Evolutionary conservation across 1,140 invertebrate genomes (phyloP), one percentile per base, ranked within the genome.

Genomic region (Hormaphis cornu): DNA sequence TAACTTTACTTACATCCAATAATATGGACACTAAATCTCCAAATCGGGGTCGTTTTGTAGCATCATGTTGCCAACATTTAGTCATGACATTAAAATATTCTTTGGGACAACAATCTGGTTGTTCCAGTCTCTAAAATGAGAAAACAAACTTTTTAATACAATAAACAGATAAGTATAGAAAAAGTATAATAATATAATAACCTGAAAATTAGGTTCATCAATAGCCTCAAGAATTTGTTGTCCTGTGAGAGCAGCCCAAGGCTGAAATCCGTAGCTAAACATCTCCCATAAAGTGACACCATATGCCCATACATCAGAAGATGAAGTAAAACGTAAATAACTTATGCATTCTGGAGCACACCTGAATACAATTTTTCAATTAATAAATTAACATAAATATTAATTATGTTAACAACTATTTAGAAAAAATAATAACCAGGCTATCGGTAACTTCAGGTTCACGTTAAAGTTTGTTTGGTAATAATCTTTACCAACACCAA

Each of bases 221-320:
- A 99, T 96, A 1, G 93, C 90, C 77, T 97, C 92, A 1, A 98
- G 79, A 72, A 98, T 98, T 81, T 99, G 89, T 73, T 95, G 90
- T 0, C 96, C 95, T 0, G 93, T 96, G 24, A 95, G 82, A 0
- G 93, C 95, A 0, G 91, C 90, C 95, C 95, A 98, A 0, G 96
- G 96, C 78, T 97, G 94, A 76, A 95, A 94, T 10, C 96, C 96
- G 76, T 97, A 97, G 12, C 92, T 93, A 76, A 98, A 98, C 90
- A 98, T 95, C 79, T 99, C 97, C 95, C 96, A 99, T 0, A 99
- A 78, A n/a, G 94, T 96, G 0, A 98, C 95, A 10, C 90, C 96
- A 79, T 90, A 99, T 0, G 95, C 93, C 96, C 96, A 99, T 0
- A 97, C 92, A 78, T 99, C 97, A 73, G 91, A 95, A 1, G 94